Percentiles rank a stretch among this genome's conserved stretches.
phyloP scores from a whole-genome alignment of 2,888 invertebrate genomes.

The Eristalis intricaria region DNA sequence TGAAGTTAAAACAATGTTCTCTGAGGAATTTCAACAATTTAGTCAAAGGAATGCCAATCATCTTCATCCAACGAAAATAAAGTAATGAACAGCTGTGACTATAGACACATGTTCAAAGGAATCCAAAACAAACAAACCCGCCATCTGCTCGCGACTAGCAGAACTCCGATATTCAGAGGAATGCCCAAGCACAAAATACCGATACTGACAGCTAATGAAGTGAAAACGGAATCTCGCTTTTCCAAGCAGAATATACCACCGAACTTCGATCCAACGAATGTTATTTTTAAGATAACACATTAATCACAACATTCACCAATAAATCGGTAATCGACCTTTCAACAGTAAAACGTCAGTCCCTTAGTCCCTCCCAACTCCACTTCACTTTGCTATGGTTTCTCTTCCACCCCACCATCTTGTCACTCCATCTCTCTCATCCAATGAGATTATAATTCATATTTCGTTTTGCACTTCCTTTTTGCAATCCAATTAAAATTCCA shows the following conservation, averaged over 20 bases:
- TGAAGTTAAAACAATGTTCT: no score
- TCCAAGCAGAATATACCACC: background rate
- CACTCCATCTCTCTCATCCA: background rate
- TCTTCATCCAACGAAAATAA: no score
- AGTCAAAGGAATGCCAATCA: no score
- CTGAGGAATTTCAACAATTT: no score
- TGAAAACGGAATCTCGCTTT: conserved; percentile 1
- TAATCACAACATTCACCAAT: background rate
- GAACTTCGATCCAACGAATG: background rate
- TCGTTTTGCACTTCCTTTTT: conserved; percentile 21
- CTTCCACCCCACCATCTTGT: background rate
- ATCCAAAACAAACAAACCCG: conserved; percentile 25
- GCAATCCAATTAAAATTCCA: conserved; percentile 60
- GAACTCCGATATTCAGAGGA: background rate
- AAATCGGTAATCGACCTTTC: background rate
- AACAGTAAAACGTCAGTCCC: background rate
- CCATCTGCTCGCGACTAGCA: conserved; percentile 37
- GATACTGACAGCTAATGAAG: conserved; percentile 1
- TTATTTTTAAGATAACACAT: background rate
- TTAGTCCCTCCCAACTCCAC: background rate
- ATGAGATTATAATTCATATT: conserved; percentile 23
- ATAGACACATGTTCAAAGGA: background rate
- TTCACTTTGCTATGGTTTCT: background rate
- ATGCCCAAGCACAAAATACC: conserved; percentile 10
- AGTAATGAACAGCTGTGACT: conserved; percentile 35